phyloP scores from a whole-genome alignment of 2,888 invertebrate genomes.

The Euphydryas editha region DNA sequence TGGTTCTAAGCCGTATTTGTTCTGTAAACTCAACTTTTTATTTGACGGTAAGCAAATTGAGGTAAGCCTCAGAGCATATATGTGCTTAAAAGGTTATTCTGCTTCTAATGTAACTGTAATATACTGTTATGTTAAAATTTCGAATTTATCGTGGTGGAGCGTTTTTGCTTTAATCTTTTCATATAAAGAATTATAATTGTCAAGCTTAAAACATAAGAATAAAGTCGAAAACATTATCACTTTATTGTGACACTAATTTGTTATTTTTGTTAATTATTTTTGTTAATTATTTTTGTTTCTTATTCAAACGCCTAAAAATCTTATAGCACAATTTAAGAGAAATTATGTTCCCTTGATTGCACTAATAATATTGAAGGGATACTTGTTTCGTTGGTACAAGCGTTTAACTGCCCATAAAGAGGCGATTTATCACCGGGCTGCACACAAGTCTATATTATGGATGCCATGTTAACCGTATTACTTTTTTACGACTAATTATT shows the following conservation, averaged over 20 bases:
- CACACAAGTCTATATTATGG: constrained; percentile 58
- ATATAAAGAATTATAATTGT: not conserved
- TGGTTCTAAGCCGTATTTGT: constrained; percentile 14
- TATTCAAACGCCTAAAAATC: not conserved
- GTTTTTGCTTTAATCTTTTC: not conserved
- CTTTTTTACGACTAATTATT: constrained; percentile 44
- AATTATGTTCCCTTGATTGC: not conserved
- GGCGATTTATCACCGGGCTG: constrained; percentile 61
- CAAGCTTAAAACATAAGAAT: not conserved
- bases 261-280: not conserved
- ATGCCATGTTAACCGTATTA: constrained; percentile 48
- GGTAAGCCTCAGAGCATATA: constrained; percentile 16
- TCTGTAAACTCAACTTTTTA: constrained; percentile 31
- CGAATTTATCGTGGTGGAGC: not conserved
- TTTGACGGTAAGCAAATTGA: constrained; percentile 34
- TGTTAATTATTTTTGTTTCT: too few species aligned
- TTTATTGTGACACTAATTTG: not conserved
- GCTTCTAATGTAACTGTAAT: constrained; percentile 17
- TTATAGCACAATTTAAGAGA: not conserved
- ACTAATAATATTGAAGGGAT: constrained; percentile 7
- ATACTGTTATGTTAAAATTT: not conserved
- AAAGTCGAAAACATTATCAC: too few species aligned
- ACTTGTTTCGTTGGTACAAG: constrained; percentile 58
- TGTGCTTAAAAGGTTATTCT: constrained; percentile 9
- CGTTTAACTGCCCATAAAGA: constrained; percentile 75